Conservation (phyloP, 2,888 invertebrate species). For the Epinotia nisella region DNA sequence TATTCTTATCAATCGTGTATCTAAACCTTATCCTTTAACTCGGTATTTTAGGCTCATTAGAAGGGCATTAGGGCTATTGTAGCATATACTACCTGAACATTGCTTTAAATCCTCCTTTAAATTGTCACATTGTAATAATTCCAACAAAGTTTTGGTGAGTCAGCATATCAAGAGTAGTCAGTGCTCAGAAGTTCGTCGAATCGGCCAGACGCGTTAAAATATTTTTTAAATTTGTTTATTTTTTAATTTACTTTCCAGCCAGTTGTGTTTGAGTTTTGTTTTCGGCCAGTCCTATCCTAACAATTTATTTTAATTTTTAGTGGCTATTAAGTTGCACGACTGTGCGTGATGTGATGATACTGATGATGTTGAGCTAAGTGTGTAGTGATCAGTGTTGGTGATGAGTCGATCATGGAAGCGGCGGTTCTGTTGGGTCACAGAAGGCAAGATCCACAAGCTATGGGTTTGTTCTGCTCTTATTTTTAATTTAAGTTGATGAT, state of each 20-base stretch:
- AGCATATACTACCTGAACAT: constrained; percentile 13
- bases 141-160: constrained; percentile 13
- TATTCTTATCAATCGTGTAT: neutral
- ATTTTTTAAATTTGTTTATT: neutral
- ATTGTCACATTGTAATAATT: constrained; percentile 13
- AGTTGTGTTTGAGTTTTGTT: neutral
- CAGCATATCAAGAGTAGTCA: constrained; percentile 12
- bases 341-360: constrained; percentile 31
- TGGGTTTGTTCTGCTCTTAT: constrained; percentile 69
- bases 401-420: constrained; percentile 76
- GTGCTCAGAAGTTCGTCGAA: constrained; percentile 6
- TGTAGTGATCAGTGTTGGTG: constrained; percentile 49
- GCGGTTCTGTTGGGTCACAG: constrained; percentile 69
- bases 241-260: neutral
- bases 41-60: constrained; percentile 16
- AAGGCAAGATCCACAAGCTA: constrained; percentile 66
- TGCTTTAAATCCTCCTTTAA: neutral
- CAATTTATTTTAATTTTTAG: constrained; percentile 10
- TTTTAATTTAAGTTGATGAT: neutral
- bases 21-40: neutral
- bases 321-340: constrained; percentile 13
- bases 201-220: constrained; percentile 2
- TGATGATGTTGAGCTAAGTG: constrained; percentile 41
- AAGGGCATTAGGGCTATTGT: constrained; percentile 1
- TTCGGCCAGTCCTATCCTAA: neutral